These are phyloP conservation scores for Pentamera pediparva DNA, from an alignment of 53 echinoderm and acorn worm genomes.

Conservation along the genomic window DNA sequence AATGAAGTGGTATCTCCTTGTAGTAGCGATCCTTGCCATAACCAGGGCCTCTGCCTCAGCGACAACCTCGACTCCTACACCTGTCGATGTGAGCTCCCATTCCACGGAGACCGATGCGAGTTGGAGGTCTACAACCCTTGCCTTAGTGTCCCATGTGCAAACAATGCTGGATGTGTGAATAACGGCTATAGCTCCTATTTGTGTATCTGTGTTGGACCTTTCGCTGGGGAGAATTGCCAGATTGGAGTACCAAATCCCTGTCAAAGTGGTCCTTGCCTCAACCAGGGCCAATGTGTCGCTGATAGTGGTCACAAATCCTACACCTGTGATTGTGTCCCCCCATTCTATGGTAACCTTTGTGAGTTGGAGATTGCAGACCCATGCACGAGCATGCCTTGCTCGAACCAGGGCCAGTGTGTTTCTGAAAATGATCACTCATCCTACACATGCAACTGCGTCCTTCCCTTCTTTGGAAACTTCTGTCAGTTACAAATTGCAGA, in stretches of 20 bases:
- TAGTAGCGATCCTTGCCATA: constrained; percentile 55
- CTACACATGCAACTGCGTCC: constrained; percentile 48
- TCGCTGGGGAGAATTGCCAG: constrained; percentile 57
- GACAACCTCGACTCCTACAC: constrained; percentile 31
- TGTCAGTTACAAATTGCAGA: constrained; percentile 49
- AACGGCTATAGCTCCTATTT: constrained; percentile 47
- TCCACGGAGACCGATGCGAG: constrained; percentile 54
- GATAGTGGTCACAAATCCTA: constrained; percentile 19
- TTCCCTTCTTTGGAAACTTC: constrained; percentile 46
- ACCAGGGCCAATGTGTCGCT: too few relatives aligned
- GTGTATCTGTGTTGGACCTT: constrained; percentile 67
- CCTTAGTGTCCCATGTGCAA: constrained; percentile 56
- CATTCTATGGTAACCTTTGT: constrained; percentile 46
- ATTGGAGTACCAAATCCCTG: constrained; percentile 50
- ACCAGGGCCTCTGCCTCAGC: constrained; percentile 61
- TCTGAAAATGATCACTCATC: constrained; percentile 35
- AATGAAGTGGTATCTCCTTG: constrained; percentile 48
- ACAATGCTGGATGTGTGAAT: constrained; percentile 56
- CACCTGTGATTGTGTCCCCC: constrained; percentile 37
- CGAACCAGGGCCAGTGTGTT: constrained; percentile 35
- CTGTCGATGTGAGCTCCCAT: constrained; percentile 55
- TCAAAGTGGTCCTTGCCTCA: constrained; percentile 57
- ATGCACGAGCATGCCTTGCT: constrained; percentile 36
- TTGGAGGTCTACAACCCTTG: constrained; percentile 51
- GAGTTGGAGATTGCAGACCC: constrained; percentile 33